Conservation (phyloP, 2,113 vertebrate species). For the Dicerorhinus sumatrensis region DNA sequence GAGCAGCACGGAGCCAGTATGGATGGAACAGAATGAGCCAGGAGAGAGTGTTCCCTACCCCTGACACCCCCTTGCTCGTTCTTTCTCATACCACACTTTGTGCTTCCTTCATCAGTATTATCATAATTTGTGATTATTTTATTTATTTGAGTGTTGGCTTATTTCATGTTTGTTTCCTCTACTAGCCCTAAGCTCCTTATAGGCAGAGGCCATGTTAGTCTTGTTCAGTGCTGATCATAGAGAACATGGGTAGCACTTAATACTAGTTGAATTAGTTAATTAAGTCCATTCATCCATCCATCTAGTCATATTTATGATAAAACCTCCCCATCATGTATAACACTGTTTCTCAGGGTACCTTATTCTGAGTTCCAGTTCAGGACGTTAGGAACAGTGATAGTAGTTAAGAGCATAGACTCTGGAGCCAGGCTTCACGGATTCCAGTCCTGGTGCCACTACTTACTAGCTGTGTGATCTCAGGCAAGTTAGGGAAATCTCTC, state of each 20-base stretch:
- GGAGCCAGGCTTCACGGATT: background rate
- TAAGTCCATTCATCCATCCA: background rate
- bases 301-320: background rate
- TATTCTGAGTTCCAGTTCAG: background rate
- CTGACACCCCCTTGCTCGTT: background rate
- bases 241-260: background rate
- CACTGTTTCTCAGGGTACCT: background rate
- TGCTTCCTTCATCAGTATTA: background rate
- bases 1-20: background rate
- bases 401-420: background rate
- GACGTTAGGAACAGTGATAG: background rate
- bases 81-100: background rate
- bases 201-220: background rate
- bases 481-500: background rate
- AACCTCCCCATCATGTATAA: background rate
- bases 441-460: background rate
- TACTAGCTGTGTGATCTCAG: background rate
- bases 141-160: background rate
- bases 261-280: background rate
- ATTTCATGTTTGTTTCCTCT: background rate
- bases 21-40: background rate
- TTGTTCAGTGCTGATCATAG: background rate
- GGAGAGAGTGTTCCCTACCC: background rate
- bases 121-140: background rate
- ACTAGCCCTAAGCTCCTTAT: background rate